Evolutionary conservation across 2,113 vertebrate species (phyloP).

Genomic region (Noturus placidus): DNA sequence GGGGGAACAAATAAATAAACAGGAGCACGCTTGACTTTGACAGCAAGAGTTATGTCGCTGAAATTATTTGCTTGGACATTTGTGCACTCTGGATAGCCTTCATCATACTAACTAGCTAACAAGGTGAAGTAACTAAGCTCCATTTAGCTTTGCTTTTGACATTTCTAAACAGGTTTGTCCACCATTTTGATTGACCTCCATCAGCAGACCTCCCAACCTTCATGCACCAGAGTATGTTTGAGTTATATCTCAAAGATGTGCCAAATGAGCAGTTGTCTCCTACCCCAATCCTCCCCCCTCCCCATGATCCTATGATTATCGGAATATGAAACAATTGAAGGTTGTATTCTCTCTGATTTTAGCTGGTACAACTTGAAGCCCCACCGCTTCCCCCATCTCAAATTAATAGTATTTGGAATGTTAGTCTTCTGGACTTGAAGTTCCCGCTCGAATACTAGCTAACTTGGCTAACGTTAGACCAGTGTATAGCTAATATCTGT

Average conservation of each 20-base stretch:
- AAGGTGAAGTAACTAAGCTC: neutral
- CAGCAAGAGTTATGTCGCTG: neutral
- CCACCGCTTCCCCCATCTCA: neutral
- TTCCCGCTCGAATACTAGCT: neutral
- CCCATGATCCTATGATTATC: neutral
- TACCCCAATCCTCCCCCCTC: neutral
- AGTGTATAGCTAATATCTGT: neutral
- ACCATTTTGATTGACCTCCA: neutral
- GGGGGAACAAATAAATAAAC: neutral
- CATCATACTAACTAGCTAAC: neutral
- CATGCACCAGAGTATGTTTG: neutral
- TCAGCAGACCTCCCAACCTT: neutral
- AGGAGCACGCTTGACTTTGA: neutral
- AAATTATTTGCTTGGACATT: neutral
- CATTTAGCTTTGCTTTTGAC: neutral
- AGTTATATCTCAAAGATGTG: neutral
- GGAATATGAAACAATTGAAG: neutral
- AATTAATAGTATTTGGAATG: neutral
- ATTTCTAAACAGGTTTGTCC: neutral
- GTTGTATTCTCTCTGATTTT: neutral
- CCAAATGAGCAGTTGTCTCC: neutral
- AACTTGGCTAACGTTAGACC: neutral
- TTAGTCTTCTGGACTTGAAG: neutral
- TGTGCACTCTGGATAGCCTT: neutral
- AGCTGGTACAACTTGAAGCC: neutral